These are phyloP conservation scores for Canis aureus DNA, from an alignment of 2,113 vertebrate genomes.

Conservation along the genomic window DNA sequence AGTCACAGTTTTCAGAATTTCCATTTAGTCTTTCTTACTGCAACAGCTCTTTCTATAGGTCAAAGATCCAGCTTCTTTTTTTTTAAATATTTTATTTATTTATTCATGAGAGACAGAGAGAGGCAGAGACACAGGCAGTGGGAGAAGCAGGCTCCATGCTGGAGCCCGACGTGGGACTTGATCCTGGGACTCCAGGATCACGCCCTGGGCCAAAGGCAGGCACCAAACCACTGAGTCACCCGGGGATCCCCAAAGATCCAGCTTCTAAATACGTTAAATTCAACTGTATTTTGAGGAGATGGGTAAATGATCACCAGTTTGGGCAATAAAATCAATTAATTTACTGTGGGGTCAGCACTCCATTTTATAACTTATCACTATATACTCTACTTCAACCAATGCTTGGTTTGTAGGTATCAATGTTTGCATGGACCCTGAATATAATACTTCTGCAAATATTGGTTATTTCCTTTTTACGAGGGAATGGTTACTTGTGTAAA, in stretches of 20 bases:
- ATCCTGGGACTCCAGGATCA: too few relatives aligned
- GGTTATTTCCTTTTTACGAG: neutral
- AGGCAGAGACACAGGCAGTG: too few relatives aligned
- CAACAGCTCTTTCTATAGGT: neutral
- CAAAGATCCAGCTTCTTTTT: neutral
- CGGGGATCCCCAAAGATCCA: neutral
- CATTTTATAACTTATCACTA: neutral
- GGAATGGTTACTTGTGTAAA: neutral
- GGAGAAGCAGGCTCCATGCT: too few relatives aligned
- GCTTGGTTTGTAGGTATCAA: neutral
- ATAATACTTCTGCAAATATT: neutral
- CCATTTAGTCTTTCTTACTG: neutral
- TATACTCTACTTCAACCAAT: neutral
- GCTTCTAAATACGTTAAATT: neutral
- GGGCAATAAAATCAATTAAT: neutral
- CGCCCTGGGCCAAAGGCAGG: too few relatives aligned
- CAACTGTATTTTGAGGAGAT: neutral
- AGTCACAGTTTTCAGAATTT: neutral
- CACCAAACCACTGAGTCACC: too few relatives aligned
- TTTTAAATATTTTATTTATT: too few relatives aligned
- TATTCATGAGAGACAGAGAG: too few relatives aligned
- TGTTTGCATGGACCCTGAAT: neutral
- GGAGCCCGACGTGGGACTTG: too few relatives aligned
- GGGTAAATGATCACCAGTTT: neutral
- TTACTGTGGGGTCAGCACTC: neutral